Percentiles rank a stretch among this genome's conserved stretches.
Conservation (phyloP, 2,797 vertebrate species). For the Lithobates pipiens region DNA sequence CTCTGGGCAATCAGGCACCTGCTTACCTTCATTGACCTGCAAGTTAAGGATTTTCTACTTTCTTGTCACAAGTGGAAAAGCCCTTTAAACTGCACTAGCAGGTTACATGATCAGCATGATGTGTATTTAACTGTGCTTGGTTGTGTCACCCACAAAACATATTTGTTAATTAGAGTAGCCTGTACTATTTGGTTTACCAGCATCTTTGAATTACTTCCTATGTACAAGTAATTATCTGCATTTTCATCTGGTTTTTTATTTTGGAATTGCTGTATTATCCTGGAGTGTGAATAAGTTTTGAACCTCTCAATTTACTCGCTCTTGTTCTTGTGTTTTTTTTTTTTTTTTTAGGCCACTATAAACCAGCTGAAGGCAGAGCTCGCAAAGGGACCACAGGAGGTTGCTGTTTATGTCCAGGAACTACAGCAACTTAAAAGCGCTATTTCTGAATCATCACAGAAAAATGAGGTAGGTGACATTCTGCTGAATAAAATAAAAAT, state of each 20-base stretch:
- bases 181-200: background rate
- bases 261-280: background rate
- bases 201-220: background rate
- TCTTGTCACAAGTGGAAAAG: no score
- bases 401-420: slow-evolving; percentile 92
- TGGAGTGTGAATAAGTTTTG: no score
- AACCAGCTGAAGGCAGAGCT: slow-evolving; percentile 89
- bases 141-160: no score
- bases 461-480: slow-evolving; percentile 84
- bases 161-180: no score
- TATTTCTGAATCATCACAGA: slow-evolving; percentile 87
- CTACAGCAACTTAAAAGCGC: slow-evolving; percentile 87
- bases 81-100: no score
- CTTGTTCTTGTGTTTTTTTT: background rate
- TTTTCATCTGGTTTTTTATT: no score
- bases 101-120: no score
- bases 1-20: no score
- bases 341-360: slow-evolving; percentile 81
- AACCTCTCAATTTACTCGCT: background rate
- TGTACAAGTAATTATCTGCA: background rate
- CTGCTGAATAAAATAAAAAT: no score
- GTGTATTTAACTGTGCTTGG: no score
- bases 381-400: slow-evolving; percentile 94
- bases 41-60: no score
- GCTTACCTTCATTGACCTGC: no score